A percentile compares a stretch with the other conserved stretches of the same genome.
Evolutionary conservation across 2,888 invertebrate species (phyloP).

Genomic region (Tanypteryx hageni): DNA sequence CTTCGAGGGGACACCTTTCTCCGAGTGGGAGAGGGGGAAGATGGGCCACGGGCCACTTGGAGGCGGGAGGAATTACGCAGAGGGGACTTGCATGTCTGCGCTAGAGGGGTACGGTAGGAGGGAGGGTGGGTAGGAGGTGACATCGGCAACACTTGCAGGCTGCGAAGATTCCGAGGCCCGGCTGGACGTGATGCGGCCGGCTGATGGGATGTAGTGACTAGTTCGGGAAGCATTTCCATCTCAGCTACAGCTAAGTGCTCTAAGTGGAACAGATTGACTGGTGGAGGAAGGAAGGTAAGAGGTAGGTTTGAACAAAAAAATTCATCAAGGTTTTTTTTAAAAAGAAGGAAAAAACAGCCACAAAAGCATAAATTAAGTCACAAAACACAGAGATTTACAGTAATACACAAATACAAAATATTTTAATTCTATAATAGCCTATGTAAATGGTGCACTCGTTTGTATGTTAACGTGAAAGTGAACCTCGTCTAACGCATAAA

Average conservation of each 20-base stretch:
- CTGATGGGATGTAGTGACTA: slow-evolving; percentile 53
- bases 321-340: slow-evolving; percentile 61
- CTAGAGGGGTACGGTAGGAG: slow-evolving; percentile 54
- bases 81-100: slow-evolving; percentile 52
- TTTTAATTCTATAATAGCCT: slow-evolving; percentile 16
- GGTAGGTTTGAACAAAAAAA: slow-evolving; percentile 28
- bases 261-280: slow-evolving; percentile 70
- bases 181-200: not conserved
- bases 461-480: not conserved
- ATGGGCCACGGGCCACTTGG: slow-evolving; percentile 56
- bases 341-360: slow-evolving; percentile 65
- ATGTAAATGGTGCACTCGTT: not conserved
- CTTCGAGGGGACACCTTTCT: slow-evolving; percentile 65
- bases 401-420: slow-evolving; percentile 64
- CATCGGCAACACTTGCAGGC: slow-evolving; percentile 61
- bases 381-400: slow-evolving; percentile 66
- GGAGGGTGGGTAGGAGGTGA: slow-evolving; percentile 65
- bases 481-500: not conserved
- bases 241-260: slow-evolving; percentile 69
- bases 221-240: slow-evolving; percentile 58
- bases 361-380: slow-evolving; percentile 66
- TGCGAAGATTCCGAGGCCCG: slow-evolving; percentile 50
- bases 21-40: slow-evolving; percentile 59
- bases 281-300: slow-evolving; percentile 64
- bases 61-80: slow-evolving; percentile 65